A percentile compares a stretch with the other conserved stretches of the same genome.
These are phyloP conservation scores for Cherax quadricarinatus DNA, from an alignment of 1,140 invertebrate genomes.

Conservation along the genomic window DNA sequence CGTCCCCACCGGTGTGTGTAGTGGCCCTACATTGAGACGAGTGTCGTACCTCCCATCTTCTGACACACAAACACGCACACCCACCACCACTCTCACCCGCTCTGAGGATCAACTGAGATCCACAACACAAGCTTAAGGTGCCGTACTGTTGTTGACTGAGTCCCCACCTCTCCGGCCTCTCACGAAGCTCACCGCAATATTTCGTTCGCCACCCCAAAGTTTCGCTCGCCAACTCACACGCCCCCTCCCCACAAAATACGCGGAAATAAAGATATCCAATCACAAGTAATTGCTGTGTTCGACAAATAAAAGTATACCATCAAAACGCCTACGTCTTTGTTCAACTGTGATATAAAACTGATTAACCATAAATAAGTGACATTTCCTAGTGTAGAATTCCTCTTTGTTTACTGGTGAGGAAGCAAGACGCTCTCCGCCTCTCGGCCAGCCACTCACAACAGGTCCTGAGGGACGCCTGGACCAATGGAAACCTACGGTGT, in stretches of 20 bases:
- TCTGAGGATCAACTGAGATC: conserved; percentile 28
- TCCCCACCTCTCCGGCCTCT: neutral
- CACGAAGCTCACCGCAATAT: neutral
- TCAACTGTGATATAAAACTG: neutral
- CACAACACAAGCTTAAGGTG: conserved; percentile 20
- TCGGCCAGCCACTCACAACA: conserved; percentile 2
- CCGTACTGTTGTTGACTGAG: conserved; percentile 11
- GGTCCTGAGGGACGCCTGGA: neutral
- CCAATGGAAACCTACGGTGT: conserved; percentile 6
- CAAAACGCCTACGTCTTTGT: neutral
- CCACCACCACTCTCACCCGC: conserved; percentile 4
- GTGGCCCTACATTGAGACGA: too few relatives aligned
- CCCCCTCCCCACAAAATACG: neutral
- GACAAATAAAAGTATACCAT: neutral
- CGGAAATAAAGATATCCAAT: neutral
- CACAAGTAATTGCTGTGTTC: neutral
- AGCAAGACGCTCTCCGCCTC: neutral
- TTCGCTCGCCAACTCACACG: too few relatives aligned
- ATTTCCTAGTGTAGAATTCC: neutral
- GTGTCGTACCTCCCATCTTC: too few relatives aligned
- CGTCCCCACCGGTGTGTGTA: too few relatives aligned
- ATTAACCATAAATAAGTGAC: neutral
- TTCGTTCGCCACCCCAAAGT: neutral
- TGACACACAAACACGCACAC: neutral
- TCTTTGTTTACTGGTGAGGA: neutral